Conservation (phyloP, 1,140 invertebrate species). For the Nylanderia fulva region DNA sequence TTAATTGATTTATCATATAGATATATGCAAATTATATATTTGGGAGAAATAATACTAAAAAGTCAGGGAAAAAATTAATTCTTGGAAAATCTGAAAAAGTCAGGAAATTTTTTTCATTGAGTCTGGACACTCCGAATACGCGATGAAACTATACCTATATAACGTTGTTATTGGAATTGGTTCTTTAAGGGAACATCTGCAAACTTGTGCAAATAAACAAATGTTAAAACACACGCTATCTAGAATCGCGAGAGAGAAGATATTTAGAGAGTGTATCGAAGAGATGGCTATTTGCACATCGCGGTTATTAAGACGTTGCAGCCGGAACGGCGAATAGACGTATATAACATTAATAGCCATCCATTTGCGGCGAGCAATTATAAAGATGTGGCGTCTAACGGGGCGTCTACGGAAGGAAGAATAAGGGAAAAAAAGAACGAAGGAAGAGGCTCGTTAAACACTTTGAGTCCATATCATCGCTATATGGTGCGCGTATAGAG, state of each 20-base stretch:
- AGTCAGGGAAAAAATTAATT: too few species aligned
- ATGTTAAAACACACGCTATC: not conserved
- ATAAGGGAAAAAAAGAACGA: constrained; percentile 20
- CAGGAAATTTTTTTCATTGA: too few species aligned
- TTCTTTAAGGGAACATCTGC: not conserved
- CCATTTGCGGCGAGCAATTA: constrained; percentile 55
- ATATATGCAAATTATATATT: too few species aligned
- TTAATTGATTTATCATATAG: too few species aligned
- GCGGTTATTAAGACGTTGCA: constrained; percentile 41
- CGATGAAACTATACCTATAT: not conserved
- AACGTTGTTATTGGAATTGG: not conserved
- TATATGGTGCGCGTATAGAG: constrained; percentile 20
- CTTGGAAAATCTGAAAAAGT: too few species aligned
- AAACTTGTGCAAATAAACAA: not conserved
- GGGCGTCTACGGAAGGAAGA: constrained; percentile 10
- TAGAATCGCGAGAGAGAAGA: not conserved
- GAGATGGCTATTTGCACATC: constrained; percentile 22
- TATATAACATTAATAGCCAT: constrained; percentile 44
- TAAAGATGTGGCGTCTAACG: constrained; percentile 41
- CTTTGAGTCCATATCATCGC: constrained; percentile 34
- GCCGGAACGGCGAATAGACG: constrained; percentile 18
- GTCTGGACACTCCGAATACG: too few species aligned
- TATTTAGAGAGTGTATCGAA: constrained; percentile 3
- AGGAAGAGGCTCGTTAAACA: constrained; percentile 48
- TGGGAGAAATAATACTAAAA: too few species aligned